Conservation (phyloP, 2,888 invertebrate genomes). For the Sesia bembeciformis region DNA sequence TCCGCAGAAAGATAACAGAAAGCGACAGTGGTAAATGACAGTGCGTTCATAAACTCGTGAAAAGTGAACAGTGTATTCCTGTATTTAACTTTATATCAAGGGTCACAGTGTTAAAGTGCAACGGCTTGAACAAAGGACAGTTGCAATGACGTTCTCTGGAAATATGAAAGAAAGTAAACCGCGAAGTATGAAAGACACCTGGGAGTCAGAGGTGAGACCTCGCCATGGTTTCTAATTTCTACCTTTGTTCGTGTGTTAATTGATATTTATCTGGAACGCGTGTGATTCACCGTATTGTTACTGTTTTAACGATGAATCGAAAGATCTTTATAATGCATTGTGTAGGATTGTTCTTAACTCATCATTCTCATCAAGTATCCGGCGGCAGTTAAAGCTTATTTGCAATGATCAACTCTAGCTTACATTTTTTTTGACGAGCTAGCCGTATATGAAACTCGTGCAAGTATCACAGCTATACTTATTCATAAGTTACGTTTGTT, state of each 20-base stretch:
- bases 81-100: conserved; percentile 13
- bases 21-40: conserved; percentile 51
- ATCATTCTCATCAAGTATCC: too few relatives aligned
- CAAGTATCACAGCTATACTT: too few relatives aligned
- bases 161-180: conserved; percentile 66
- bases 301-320: conserved; percentile 32
- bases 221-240: neutral
- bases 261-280: conserved; percentile 26
- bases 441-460: too few relatives aligned
- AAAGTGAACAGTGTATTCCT: conserved; percentile 17
- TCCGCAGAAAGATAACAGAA: conserved; percentile 47
- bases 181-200: conserved; percentile 54
- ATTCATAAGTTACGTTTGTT: too few relatives aligned
- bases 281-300: conserved; percentile 37
- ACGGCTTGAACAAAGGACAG: conserved; percentile 35
- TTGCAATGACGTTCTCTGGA: conserved; percentile 59
- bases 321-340: conserved; percentile 17
- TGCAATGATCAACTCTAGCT: too few relatives aligned
- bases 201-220: conserved; percentile 66
- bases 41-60: conserved; percentile 24
- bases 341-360: too few relatives aligned
- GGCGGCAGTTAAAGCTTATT: too few relatives aligned
- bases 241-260: conserved; percentile 1
- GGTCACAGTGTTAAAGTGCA: conserved; percentile 44
- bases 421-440: too few relatives aligned